A percentile compares a stretch with the other conserved stretches of the same genome.
These are phyloP conservation scores for Rugalucina vietnamica DNA, from an alignment of 2,888 invertebrate species.

Conservation along the genomic window DNA sequence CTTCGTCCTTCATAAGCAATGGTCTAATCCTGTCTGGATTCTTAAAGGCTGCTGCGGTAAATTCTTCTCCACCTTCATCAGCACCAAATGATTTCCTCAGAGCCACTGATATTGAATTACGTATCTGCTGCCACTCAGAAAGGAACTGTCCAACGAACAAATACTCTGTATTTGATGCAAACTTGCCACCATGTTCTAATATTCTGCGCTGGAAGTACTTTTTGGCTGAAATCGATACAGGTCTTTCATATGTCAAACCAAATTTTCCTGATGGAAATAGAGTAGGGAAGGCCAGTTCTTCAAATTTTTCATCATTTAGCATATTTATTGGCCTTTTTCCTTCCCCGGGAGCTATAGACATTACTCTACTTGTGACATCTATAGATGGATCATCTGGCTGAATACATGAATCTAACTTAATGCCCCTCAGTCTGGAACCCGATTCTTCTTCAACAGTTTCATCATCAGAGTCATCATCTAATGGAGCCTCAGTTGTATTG, in stretches of 20 bases:
- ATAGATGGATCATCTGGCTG: not conserved
- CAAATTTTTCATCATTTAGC: constrained; percentile 25
- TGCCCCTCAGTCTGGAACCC: constrained; percentile 4
- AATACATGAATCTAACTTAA: constrained; percentile 12
- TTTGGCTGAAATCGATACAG: constrained; percentile 21
- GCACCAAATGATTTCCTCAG: constrained; percentile 14
- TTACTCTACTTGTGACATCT: not conserved
- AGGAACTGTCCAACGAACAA: constrained; percentile 29
- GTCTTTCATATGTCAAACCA: constrained; percentile 19
- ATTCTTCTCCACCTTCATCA: not conserved
- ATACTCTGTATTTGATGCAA: constrained; percentile 40
- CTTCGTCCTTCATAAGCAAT: constrained; percentile 6
- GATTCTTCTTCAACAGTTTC: not conserved
- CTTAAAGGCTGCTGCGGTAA: constrained; percentile 16
- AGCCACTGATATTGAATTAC: constrained; percentile 17
- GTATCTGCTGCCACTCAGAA: constrained; percentile 22
- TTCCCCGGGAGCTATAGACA: constrained; percentile 26
- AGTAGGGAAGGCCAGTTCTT: constrained; percentile 30
- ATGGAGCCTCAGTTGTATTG: not conserved
- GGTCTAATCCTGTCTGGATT: not conserved
- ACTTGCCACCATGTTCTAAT: constrained; percentile 6
- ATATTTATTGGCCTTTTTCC: constrained; percentile 20
- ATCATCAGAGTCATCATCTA: not conserved
- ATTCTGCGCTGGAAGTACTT: constrained; percentile 34
- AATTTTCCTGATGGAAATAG: constrained; percentile 34